phyloP scores from a whole-genome alignment of 2,797 vertebrate species.

The Mionectes olivaceus region DNA sequence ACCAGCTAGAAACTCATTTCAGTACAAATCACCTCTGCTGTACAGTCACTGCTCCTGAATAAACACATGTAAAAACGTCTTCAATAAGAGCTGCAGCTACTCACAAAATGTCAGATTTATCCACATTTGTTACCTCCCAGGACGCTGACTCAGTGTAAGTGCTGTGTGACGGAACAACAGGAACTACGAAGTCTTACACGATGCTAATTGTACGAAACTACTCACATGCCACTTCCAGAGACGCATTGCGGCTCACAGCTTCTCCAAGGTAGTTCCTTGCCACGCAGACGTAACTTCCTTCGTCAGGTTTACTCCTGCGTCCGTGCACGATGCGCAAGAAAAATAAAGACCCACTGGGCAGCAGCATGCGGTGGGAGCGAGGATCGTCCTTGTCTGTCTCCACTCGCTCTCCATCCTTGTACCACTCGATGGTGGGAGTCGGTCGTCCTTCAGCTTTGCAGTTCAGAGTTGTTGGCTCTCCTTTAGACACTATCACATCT shows the following conservation, averaged over 20 bases:
- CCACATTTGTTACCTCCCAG: neutral
- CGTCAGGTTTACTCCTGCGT: slow-evolving; percentile 95
- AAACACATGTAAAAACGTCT: neutral
- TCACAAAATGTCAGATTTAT: neutral
- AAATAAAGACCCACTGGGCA: slow-evolving; percentile 96
- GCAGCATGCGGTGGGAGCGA: slow-evolving; percentile 96
- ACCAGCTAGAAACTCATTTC: neutral
- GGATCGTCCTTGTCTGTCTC: slow-evolving; percentile 97
- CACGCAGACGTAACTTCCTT: slow-evolving; percentile 96
- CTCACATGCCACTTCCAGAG: slow-evolving; percentile 99
- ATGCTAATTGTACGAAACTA: neutral
- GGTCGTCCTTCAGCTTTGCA: slow-evolving; percentile 97
- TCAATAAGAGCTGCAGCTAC: neutral
- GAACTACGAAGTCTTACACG: neutral
- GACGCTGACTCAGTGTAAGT: neutral
- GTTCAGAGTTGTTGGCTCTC: slow-evolving; percentile 97
- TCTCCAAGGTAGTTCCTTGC: slow-evolving; percentile 98
- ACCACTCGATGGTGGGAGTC: slow-evolving; percentile 96
- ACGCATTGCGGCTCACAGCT: slow-evolving; percentile 96
- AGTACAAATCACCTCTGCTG: neutral
- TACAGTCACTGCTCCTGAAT: neutral
- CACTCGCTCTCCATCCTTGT: slow-evolving; percentile 96
- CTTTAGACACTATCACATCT: slow-evolving; percentile 98
- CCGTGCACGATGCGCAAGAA: slow-evolving; percentile 97
- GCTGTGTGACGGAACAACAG: neutral